Percentiles rank a stretch among this genome's conserved stretches.
Conservation (phyloP, 2,797 vertebrate species). For the Ptychadena robeensis region DNA sequence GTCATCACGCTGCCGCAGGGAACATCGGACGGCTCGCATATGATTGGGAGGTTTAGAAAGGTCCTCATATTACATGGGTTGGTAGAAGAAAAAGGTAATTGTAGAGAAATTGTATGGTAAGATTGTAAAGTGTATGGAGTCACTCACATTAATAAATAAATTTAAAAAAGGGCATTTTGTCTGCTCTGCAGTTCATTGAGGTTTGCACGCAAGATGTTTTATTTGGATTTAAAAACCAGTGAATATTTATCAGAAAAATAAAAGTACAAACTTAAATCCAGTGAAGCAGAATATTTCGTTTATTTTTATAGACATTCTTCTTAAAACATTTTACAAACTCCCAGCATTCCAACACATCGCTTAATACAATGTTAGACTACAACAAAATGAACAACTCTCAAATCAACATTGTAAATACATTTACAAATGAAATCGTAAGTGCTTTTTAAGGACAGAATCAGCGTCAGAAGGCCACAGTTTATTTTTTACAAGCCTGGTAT, state of each 20-base stretch:
- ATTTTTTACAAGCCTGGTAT: conserved; percentile 82
- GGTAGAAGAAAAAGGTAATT: no score
- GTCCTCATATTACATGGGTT: no score
- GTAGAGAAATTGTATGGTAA: no score
- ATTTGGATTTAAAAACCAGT: no score
- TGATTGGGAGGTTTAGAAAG: no score
- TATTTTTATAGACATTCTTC: background rate
- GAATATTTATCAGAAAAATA: background rate
- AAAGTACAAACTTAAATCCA: background rate
- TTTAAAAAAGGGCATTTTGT: no score
- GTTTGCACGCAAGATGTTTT: no score
- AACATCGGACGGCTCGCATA: no score
- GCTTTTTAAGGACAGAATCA: background rate
- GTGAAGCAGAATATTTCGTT: background rate
- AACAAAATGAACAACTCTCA: background rate
- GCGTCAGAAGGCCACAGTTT: conserved; percentile 41
- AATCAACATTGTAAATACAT: background rate
- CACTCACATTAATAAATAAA: no score
- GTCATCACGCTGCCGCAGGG: no score
- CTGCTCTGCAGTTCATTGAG: no score
- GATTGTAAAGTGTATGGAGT: no score
- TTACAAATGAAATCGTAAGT: background rate
- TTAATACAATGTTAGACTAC: background rate
- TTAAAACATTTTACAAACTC: background rate
- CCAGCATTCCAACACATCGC: background rate